These are phyloP conservation scores for Pomacea canaliculata DNA, from an alignment of 2,888 invertebrate genomes.

Conservation along the genomic window DNA sequence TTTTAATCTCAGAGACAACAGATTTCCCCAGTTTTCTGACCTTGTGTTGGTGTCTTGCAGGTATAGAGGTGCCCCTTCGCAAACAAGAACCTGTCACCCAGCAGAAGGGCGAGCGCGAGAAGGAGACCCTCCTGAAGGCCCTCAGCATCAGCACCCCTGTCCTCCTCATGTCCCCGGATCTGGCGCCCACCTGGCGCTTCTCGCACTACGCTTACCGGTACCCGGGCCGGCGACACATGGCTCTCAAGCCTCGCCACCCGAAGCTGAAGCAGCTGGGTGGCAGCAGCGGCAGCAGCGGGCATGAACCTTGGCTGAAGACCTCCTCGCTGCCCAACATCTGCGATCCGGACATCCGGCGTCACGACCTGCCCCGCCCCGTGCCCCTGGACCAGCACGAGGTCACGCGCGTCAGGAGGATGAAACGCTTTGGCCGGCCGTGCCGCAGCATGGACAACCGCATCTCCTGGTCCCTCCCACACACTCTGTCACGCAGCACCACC, in stretches of 20 bases:
- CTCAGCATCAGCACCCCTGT: slow-evolving; percentile 25
- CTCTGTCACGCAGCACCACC: slow-evolving; percentile 15
- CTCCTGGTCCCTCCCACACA: slow-evolving; percentile 23
- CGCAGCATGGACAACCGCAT: slow-evolving; percentile 27
- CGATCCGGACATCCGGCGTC: slow-evolving; percentile 19
- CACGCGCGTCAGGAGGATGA: not conserved
- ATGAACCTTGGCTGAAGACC: slow-evolving; percentile 26
- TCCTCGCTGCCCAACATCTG: slow-evolving; percentile 24
- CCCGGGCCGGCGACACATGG: slow-evolving; percentile 17
- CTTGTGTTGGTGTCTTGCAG: not conserved
- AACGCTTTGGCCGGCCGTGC: slow-evolving; percentile 20
- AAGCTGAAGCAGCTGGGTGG: slow-evolving; percentile 24
- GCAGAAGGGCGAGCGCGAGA: slow-evolving; percentile 17
- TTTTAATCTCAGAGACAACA: no score
- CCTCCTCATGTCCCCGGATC: slow-evolving; percentile 25
- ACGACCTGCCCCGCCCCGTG: slow-evolving; percentile 1
- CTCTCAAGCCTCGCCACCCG: slow-evolving; percentile 24
- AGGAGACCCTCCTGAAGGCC: slow-evolving; percentile 24
- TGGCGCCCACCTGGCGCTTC: slow-evolving; percentile 28
- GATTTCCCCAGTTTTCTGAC: no score
- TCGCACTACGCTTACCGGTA: slow-evolving; percentile 14
- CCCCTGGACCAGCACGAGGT: slow-evolving; percentile 1
- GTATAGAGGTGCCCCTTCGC: slow-evolving; percentile 21
- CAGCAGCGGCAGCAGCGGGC: slow-evolving; percentile 17
- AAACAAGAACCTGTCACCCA: slow-evolving; percentile 5